phyloP scores from a whole-genome alignment of 2,797 vertebrate genomes.

The Okamejei kenojei region DNA sequence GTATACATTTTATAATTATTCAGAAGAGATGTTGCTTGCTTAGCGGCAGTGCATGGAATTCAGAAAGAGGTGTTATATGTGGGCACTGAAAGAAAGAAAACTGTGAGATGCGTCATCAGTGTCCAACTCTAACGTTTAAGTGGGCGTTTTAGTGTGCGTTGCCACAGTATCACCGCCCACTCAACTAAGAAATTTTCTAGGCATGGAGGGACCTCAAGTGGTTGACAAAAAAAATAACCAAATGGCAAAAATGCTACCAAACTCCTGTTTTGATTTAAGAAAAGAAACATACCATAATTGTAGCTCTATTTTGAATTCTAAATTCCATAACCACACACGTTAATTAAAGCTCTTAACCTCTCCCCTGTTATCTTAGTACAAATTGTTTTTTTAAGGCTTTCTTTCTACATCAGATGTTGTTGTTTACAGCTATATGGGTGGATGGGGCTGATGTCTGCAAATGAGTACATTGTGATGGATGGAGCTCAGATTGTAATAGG shows the following conservation, averaged over 20 bases:
- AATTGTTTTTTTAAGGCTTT: neutral
- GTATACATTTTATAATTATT: neutral
- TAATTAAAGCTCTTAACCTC: neutral
- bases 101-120: neutral
- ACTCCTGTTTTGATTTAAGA: neutral
- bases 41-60: neutral
- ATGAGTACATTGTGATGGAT: too few species aligned
- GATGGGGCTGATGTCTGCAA: too few species aligned
- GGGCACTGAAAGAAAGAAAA: neutral
- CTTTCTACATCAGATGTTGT: neutral
- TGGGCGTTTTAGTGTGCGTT: neutral
- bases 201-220: slow-evolving; percentile 24
- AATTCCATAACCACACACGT: neutral
- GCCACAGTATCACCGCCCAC: neutral
- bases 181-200: neutral
- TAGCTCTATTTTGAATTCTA: neutral
- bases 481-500: too few species aligned
- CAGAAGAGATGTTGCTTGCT: neutral
- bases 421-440: neutral
- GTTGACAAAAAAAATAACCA: slow-evolving; percentile 14
- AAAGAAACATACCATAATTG: neutral
- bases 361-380: neutral
- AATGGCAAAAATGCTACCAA: neutral
- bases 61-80: neutral
- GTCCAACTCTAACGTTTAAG: neutral